These are phyloP conservation scores for Cataglyphis hispanica DNA, from an alignment of 1,140 invertebrate genomes.

Conservation along the genomic window DNA sequence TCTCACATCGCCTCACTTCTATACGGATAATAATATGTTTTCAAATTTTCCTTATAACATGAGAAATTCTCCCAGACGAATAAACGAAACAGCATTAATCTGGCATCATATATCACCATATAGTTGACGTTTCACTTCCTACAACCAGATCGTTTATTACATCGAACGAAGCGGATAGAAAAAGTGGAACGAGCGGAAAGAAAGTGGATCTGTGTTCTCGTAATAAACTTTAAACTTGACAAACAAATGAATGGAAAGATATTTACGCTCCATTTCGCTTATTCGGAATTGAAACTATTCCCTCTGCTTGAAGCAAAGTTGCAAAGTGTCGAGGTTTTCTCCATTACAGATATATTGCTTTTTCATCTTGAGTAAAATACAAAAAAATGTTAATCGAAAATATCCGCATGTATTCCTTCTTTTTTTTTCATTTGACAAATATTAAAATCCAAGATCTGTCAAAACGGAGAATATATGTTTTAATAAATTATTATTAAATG, in stretches of 20 bases:
- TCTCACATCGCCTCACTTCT: not conserved
- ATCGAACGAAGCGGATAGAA: constrained; percentile 41
- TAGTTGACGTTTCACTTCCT: constrained; percentile 53
- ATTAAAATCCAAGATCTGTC: not conserved
- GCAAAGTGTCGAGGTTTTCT: not conserved
- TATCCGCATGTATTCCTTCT: not conserved
- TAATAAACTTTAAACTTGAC: constrained; percentile 47
- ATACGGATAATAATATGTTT: constrained; percentile 1
- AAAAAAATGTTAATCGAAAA: not conserved
- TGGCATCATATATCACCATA: constrained; percentile 54
- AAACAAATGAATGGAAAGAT: constrained; percentile 49
- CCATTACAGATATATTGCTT: not conserved
- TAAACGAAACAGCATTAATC: constrained; percentile 59
- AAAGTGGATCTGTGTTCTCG: constrained; percentile 38
- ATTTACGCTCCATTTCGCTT: constrained; percentile 52
- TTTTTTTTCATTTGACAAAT: not conserved
- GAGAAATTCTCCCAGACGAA: constrained; percentile 61
- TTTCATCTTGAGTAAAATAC: not conserved
- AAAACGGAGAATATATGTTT: not conserved
- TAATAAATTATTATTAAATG: no score
- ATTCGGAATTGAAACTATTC: constrained; percentile 22
- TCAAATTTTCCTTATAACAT: constrained; percentile 48
- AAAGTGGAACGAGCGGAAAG: constrained; percentile 56
- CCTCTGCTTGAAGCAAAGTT: not conserved
- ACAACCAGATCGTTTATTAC: constrained; percentile 58